Evolutionary conservation across 2,797 vertebrate genomes (phyloP).

Genomic region (Gymnocypris eckloni): DNA sequence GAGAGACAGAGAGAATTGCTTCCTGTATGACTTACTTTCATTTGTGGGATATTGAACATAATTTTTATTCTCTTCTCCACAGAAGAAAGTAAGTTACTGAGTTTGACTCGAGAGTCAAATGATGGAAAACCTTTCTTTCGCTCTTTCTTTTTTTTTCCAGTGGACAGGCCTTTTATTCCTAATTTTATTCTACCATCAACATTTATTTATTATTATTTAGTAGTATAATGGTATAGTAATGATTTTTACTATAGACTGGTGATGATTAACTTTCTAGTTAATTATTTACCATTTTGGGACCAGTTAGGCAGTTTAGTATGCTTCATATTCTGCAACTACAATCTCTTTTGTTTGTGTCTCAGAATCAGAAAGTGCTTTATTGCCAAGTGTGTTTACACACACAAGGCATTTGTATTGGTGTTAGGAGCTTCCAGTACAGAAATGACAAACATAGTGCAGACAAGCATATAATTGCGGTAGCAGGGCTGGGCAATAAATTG

Average conservation of each 20-base stretch:
- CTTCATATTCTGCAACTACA: background rate
- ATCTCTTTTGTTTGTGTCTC: background rate
- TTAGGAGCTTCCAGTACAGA: too few relatives aligned
- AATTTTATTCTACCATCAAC: background rate
- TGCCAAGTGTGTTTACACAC: too few relatives aligned
- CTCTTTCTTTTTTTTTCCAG: too few relatives aligned
- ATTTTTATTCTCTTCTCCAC: too few relatives aligned
- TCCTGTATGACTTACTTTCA: background rate
- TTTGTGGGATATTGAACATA: background rate
- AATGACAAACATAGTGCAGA: too few relatives aligned
- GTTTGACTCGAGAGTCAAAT: background rate
- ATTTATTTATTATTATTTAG: too few relatives aligned
- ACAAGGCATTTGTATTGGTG: too few relatives aligned
- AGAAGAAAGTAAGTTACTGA: background rate
- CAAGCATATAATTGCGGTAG: too few relatives aligned
- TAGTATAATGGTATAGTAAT: background rate
- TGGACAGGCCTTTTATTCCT: background rate
- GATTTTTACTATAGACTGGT: background rate
- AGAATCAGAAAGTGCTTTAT: too few relatives aligned
- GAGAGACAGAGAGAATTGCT: background rate
- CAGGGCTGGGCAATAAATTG: too few relatives aligned
- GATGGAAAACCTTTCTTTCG: background rate
- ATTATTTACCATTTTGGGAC: constrained; percentile 50
- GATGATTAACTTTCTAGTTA: constrained; percentile 62
- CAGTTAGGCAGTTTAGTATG: background rate